Base-by-base conservation (phyloP, 1,140 invertebrate species). In the Orchesella cincta region DNA sequence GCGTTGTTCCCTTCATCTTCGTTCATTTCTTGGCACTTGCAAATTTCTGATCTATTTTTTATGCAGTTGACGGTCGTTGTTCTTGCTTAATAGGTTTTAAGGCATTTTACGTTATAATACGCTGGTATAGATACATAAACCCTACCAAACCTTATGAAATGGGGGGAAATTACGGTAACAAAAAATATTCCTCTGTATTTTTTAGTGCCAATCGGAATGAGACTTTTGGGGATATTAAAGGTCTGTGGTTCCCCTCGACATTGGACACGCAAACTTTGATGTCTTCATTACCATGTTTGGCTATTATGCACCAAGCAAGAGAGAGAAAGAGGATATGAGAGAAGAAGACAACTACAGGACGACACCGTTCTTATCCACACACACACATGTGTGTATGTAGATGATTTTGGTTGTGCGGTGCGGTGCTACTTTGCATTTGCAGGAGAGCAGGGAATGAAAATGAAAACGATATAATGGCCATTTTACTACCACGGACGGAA, bases 181-280 rank as follows among this genome's bases (percentile, higher is more conserved):
- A 54, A 74, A 74, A 54, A 54, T 31, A 71, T 46, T 20, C 8
- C 20, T 20, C 39, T 46, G 20, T 20, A 46, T 31, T 67, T 67
- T 67, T 67, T 67, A 67, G 62, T 67, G 62, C 62, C 62, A n/a
- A n/a, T 29, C 62, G 62, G 62, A 67, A 67, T 67, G 62, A 67
- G 62, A 67, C 62, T 29, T 67, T 67, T 67, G 73, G 76, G 72
- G 52, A 36, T 35, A 57, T 62, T 52, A 78, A 74, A 74, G 57
- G 76, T 78, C 76, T 78, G 76, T 78, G 76, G 76, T 78, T 78
- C 76, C 76, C 76, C 76, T 78, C 76, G 23, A 29, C 52, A 64
- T 74, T 78, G 28, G 76, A 74, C 72, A 78, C 71, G 71, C 70
- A 74, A 67, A 57, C 51, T 62, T 78, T 78, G 72, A 78, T 78